Conservation (phyloP, 2,888 invertebrate species). For the Brenthis ino region DNA sequence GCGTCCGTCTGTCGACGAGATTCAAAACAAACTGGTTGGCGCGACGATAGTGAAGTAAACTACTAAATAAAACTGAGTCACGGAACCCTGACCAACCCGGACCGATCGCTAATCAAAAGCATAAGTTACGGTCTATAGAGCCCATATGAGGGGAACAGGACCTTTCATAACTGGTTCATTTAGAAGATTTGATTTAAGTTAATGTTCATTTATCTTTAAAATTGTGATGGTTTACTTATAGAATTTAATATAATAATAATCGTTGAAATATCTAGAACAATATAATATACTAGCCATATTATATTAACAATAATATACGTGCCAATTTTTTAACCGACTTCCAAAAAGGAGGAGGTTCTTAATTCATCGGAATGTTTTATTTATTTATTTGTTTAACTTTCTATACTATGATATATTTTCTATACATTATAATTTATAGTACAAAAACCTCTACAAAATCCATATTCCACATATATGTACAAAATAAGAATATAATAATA, state of each 20-base stretch:
- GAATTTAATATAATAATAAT: not conserved
- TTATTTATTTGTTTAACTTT: too few species aligned
- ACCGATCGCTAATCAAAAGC: conserved; percentile 61
- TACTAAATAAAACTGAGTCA: conserved; percentile 69
- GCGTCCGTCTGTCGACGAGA: conserved; percentile 61
- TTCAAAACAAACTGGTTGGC: conserved; percentile 62
- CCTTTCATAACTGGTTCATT: conserved; percentile 31
- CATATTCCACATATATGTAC: not conserved
- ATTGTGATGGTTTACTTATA: not conserved
- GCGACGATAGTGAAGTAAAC: conserved; percentile 52
- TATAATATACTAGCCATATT: too few species aligned
- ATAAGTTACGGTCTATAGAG: conserved; percentile 64
- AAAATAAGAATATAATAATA: not conserved
- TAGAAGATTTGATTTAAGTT: conserved; percentile 16
- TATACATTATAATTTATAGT: too few species aligned
- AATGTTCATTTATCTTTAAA: conserved; percentile 2
- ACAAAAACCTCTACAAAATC: not conserved
- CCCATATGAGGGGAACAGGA: conserved; percentile 54
- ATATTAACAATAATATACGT: too few species aligned
- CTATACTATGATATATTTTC: too few species aligned
- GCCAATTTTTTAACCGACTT: too few species aligned
- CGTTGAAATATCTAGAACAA: not conserved
- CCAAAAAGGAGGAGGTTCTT: too few species aligned
- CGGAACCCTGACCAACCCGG: conserved; percentile 69
- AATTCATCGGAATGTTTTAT: too few species aligned